Conservation (phyloP, 2,888 invertebrate genomes). For the Metellina segmentata region DNA sequence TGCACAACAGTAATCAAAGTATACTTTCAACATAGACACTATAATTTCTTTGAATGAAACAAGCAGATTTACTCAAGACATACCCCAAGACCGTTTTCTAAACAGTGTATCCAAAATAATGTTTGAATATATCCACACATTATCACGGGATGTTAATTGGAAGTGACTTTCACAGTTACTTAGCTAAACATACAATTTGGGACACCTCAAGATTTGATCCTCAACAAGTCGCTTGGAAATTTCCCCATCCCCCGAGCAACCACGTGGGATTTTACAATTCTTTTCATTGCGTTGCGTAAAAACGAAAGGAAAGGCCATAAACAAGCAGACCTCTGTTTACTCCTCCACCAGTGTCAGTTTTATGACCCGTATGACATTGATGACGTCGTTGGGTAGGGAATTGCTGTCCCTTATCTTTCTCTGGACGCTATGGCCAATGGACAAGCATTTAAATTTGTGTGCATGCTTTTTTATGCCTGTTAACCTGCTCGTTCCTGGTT, state of each 20-base stretch:
- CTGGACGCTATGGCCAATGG: constrained; percentile 25
- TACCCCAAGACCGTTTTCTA: too few relatives aligned
- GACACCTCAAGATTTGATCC: not conserved
- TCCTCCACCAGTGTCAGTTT: constrained; percentile 65
- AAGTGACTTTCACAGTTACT: too few relatives aligned
- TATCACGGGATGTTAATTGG: too few relatives aligned
- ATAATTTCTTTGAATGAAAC: too few relatives aligned
- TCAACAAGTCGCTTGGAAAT: not conserved
- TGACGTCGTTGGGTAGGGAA: constrained; percentile 70
- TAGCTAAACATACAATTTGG: not conserved
- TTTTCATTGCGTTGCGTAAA: constrained; percentile 67
- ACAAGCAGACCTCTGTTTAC: constrained; percentile 67
- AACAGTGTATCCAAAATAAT: too few relatives aligned
- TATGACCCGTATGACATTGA: constrained; percentile 67
- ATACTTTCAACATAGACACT: too few relatives aligned
- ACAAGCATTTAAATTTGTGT: constrained; percentile 65
- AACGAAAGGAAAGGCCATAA: constrained; percentile 43
- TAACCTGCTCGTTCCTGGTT: not conserved
- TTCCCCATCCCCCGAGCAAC: constrained; percentile 20
- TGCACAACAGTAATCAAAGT: too few relatives aligned
- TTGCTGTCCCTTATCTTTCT: constrained; percentile 41
- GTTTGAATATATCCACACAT: too few relatives aligned
- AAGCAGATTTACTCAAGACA: too few relatives aligned
- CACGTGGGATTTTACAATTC: constrained; percentile 71
- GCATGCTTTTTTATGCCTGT: not conserved